Base-by-base conservation (phyloP, 2,797 vertebrate species). In the Pitangus sulphuratus region DNA sequence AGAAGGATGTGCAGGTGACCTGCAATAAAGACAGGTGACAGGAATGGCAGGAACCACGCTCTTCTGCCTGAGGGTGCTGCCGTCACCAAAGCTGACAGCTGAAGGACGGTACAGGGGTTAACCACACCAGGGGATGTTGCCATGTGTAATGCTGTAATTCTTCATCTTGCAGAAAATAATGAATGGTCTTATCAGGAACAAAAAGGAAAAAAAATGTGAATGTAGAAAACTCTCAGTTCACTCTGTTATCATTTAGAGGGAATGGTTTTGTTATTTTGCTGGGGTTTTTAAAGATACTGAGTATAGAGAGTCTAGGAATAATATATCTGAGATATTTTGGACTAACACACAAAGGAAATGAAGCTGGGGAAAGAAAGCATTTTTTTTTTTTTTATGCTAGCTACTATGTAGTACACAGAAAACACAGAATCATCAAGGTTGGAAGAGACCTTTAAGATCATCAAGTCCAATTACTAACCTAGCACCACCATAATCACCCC, bases 11-110 rank as follows among this genome's bases (percentile, higher is more conserved):
- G 22, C 30, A 45, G 19, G 40, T 70, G 84, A 51, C 50, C n/a
- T 66, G 14, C 57, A 54, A n/a, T 15, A 54, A 65, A 25, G 42
- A 30, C 4, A 37, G 61, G 40, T 33, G 51, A 51, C 2, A 7
- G 28, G 37, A 64, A 35, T 44, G 31, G 18, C 51, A 69, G 42
- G 51, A 65, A 9, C 33, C 25, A 20, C 0, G 0, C 0, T 5
- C 12, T 56, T 60, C 78, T 42, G 11, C 19, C 72, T 65, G 66
- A n/a, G 22, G 17, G 11, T 26, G 51, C 66, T 92, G 66, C 18
- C 26, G 17, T 8, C 25, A 18, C 30, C 20, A 18, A 78, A 76
- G n/a, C 47, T 66, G n/a, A 39, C 31, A 50, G 42, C 39, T 65
- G 35, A 86, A 87, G 58, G 39, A 47, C 10, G 5, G 24, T 19